These are phyloP conservation scores for Merodon equestris DNA, from an alignment of 2,888 invertebrate genomes.

Conservation along the genomic window DNA sequence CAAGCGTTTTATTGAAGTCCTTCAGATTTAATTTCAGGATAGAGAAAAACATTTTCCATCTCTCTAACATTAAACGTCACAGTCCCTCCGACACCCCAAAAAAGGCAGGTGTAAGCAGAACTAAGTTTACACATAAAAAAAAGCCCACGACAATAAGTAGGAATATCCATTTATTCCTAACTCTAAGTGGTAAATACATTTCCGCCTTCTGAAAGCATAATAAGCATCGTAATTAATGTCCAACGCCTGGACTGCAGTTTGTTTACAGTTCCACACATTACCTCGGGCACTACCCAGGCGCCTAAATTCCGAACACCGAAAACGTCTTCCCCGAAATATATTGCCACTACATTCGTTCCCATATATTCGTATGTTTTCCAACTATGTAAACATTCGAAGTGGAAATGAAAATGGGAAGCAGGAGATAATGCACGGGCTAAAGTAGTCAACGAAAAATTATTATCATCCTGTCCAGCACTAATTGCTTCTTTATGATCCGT, in stretches of 20 bases:
- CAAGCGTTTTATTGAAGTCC: too few relatives aligned
- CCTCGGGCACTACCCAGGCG: conserved; percentile 21
- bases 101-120: too few relatives aligned
- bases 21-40: too few relatives aligned
- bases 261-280: conserved; percentile 8
- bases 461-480: conserved; percentile 36
- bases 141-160: too few relatives aligned
- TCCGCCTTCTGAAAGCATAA: background rate
- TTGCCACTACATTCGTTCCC: conserved; percentile 8
- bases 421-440: conserved; percentile 13
- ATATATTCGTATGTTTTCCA: background rate
- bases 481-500: conserved; percentile 54
- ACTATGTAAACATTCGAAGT: too few relatives aligned
- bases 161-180: too few relatives aligned
- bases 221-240: conserved; percentile 20
- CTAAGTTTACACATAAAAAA: too few relatives aligned
- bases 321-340: conserved; percentile 14
- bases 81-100: too few relatives aligned
- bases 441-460: conserved; percentile 42
- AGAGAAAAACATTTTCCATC: too few relatives aligned
- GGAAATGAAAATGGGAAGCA: conserved; percentile 4
- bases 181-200: too few relatives aligned
- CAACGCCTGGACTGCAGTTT: background rate
- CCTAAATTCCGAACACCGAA: background rate
- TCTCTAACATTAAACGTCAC: too few relatives aligned